Evolutionary conservation across 2,888 invertebrate species (phyloP).

Genomic region (Drosophila sordidula): DNA sequence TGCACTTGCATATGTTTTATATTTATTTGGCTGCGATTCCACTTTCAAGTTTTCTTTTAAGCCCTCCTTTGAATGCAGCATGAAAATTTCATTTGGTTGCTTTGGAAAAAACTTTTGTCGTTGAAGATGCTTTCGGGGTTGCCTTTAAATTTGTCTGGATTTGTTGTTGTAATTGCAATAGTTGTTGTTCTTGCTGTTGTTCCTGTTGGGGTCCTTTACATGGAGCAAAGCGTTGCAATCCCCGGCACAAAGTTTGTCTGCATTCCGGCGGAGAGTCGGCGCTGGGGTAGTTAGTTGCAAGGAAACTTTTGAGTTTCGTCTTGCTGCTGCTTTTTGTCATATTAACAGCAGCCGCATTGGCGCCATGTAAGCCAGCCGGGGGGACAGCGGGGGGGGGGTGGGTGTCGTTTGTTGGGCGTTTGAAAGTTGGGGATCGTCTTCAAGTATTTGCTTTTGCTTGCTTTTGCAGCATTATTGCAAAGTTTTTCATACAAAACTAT

Average conservation of each 20-base stretch:
- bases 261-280: constrained; percentile 44
- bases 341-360: constrained; percentile 69
- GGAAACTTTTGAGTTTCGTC: constrained; percentile 62
- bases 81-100: constrained; percentile 80
- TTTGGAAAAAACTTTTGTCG: constrained; percentile 57
- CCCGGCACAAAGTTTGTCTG: constrained; percentile 75
- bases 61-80: constrained; percentile 50
- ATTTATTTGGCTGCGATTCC: constrained; percentile 28
- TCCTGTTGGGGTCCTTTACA: constrained; percentile 50
- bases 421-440: constrained; percentile 14
- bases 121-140: constrained; percentile 54
- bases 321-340: constrained; percentile 72
- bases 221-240: constrained; percentile 70
- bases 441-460: constrained; percentile 58
- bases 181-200: constrained; percentile 37
- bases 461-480: constrained; percentile 41
- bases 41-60: constrained; percentile 35
- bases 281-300: constrained; percentile 31
- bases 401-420: background rate
- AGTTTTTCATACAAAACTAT: constrained; percentile 42
- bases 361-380: constrained; percentile 20
- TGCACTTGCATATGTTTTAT: constrained; percentile 14
- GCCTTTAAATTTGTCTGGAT: constrained; percentile 74
- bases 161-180: constrained; percentile 55
- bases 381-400: background rate